phyloP scores from a whole-genome alignment of 2,888 invertebrate species.

The Auanema sp. region DNA sequence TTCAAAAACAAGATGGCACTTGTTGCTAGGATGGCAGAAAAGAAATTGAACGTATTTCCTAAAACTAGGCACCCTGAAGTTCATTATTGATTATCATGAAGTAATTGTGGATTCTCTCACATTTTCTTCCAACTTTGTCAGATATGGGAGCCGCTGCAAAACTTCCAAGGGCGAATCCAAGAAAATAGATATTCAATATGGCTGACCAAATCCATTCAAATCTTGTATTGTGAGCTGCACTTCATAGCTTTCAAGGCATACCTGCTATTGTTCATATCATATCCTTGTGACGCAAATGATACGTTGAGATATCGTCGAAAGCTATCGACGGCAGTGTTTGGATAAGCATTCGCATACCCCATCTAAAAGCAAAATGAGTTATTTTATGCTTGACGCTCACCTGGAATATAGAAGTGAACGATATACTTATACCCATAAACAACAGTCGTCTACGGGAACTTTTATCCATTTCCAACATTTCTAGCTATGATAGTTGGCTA shows the following conservation, averaged over 20 bases:
- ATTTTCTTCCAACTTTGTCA: conserved; percentile 54
- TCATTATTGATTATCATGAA: neutral
- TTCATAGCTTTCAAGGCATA: conserved; percentile 6
- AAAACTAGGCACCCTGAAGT: conserved; percentile 34
- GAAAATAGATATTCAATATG: conserved; percentile 50
- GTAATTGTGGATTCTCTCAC: conserved; percentile 19
- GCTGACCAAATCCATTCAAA: conserved; percentile 57
- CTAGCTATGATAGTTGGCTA: no score
- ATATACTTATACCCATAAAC: conserved; percentile 19
- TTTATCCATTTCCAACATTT: conserved; percentile 5
- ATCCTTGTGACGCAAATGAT: conserved; percentile 6
- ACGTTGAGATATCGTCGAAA: conserved; percentile 37
- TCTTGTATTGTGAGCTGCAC: no score
- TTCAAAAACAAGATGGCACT: conserved; percentile 27
- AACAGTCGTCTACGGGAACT: conserved; percentile 9
- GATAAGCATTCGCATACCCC: conserved; percentile 56
- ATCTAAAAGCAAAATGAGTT: conserved; percentile 31
- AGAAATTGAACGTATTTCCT: conserved; percentile 35
- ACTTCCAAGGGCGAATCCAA: conserved; percentile 53
- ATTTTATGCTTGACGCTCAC: neutral
- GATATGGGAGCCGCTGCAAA: conserved; percentile 45
- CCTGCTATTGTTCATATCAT: neutral
- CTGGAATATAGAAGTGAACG: conserved; percentile 29
- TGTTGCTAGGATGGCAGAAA: conserved; percentile 35
- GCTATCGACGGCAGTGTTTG: conserved; percentile 50